These are phyloP conservation scores for Drosophila yakuba DNA, from an alignment of 1,140 invertebrate species.

Conservation along the genomic window DNA sequence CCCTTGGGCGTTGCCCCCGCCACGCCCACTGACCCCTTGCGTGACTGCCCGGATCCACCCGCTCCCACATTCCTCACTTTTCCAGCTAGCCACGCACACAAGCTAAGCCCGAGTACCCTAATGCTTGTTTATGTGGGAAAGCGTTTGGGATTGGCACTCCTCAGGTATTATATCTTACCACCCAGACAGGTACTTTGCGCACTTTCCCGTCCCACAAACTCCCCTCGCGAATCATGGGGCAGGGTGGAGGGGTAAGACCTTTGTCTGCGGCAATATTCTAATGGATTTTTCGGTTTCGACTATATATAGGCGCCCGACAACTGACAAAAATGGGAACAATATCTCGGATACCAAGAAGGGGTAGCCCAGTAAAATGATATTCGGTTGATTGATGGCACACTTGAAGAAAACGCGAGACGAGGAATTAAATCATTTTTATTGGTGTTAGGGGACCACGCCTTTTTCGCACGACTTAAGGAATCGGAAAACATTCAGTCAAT, in stretches of 20 bases:
- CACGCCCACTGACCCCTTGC: constrained; percentile 42
- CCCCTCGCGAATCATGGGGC: not conserved
- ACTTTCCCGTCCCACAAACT: constrained; percentile 20
- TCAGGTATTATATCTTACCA: constrained; percentile 1
- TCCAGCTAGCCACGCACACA: constrained; percentile 24
- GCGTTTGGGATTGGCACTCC: constrained; percentile 33
- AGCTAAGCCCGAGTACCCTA: constrained; percentile 41
- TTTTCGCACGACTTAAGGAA: too few relatives aligned
- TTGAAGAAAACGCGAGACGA: not conserved
- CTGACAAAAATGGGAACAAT: constrained; percentile 42
- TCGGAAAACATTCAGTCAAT: too few relatives aligned
- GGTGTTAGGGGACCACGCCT: too few relatives aligned
- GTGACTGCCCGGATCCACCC: constrained; percentile 41
- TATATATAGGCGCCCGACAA: constrained; percentile 28
- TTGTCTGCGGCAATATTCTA: constrained; percentile 58
- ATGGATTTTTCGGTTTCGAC: constrained; percentile 52
- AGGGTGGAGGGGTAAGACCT: constrained; percentile 5
- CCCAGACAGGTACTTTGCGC: constrained; percentile 26
- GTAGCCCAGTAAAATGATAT: not conserved
- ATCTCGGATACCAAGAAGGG: constrained; percentile 21
- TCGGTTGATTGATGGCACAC: constrained; percentile 17
- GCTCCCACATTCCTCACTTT: constrained; percentile 9
- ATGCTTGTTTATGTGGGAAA: constrained; percentile 59
- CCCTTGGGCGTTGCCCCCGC: constrained; percentile 49
- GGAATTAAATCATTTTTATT: too few relatives aligned